Percentiles rank a stretch among this genome's conserved stretches.
phyloP scores from a whole-genome alignment of 53 echinoderm and acorn worm species.

The Arbacia lixula region DNA sequence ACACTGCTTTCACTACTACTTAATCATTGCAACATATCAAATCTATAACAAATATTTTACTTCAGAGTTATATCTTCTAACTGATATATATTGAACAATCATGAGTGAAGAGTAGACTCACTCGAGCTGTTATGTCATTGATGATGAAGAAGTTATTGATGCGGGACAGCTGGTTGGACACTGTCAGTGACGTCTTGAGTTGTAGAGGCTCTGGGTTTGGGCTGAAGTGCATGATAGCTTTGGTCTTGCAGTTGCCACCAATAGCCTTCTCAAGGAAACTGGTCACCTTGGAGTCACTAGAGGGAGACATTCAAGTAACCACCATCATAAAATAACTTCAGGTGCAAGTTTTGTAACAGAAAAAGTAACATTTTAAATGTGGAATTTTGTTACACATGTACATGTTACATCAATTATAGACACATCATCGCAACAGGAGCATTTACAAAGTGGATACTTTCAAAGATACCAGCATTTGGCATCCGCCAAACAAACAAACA shows the following conservation, averaged over 20 bases:
- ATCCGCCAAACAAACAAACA: too few species aligned
- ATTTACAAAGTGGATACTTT: too few species aligned
- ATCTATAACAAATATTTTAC: not conserved
- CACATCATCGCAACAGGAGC: too few species aligned
- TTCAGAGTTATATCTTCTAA: not conserved
- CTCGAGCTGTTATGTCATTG: constrained; percentile 80
- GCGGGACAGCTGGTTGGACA: constrained; percentile 61
- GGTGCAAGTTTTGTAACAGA: too few species aligned
- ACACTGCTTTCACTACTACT: not conserved
- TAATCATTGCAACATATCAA: not conserved
- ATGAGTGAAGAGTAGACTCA: constrained; percentile 35
- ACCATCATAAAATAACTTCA: too few species aligned
- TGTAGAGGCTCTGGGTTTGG: constrained; percentile 57
- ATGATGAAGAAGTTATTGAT: constrained; percentile 81
- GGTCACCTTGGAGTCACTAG: constrained; percentile 86
- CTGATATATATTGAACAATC: not conserved
- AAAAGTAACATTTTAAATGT: too few species aligned
- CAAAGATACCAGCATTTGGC: too few species aligned
- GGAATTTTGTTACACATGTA: too few species aligned
- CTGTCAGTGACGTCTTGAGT: constrained; percentile 58
- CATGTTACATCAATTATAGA: too few species aligned
- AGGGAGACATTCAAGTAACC: too few species aligned
- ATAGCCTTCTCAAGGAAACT: constrained; percentile 70
- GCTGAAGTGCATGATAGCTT: constrained; percentile 90
- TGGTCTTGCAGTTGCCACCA: constrained; percentile 94